Evolutionary conservation across 2,888 invertebrate genomes (phyloP), one percentile per base, ranked within the genome.

Genomic region (Patella pellucida): DNA sequence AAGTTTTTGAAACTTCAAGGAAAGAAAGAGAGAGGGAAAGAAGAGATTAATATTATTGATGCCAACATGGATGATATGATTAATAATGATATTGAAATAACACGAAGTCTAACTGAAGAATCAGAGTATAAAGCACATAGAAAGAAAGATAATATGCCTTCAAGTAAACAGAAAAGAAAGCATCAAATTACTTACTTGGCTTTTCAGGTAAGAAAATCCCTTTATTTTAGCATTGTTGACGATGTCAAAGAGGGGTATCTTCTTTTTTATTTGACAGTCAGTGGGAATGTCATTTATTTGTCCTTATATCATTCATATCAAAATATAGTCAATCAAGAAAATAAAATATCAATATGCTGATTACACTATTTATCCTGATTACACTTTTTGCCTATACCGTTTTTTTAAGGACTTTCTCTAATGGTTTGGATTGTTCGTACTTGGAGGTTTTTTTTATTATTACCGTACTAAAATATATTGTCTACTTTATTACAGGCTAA

Each of bases 161-260:
- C 94, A n/a, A 92, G 92, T 14, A 94, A 94, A 82, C 95, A 95
- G 74, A 86, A 86, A 77, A 83, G 91, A 56, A 98, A 98, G 91
- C 97, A 98, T 93, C 98, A 98, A 92, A 98, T 98, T 85, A 98
- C 97, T 1, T 98, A 97, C 91, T 93, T 98, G 83, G 98, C 97
- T 31, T 95, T 95, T 90, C 94, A 94, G 93, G 94, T 94, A 85
- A 74, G 81, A 54, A 23, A 31, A 50, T 19, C 7, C 23, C 11
- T 41, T 41, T 41, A 41, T 41, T 41, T 41, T 41, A 1, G 41
- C 41, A 41, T 9, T 41, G 41, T 9, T 41, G 41, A 41, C 9
- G 7, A 41, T 41, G 41, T 41, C 1, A 41, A 41, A 7, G 31
- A 5, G 5, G 31, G 31, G 41, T 41, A 9, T 41, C 41, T 41